Evolutionary conservation across 2,797 vertebrate genomes (phyloP), one percentile per base, ranked within the genome.

Genomic region (Enteromius argenteus): DNA sequence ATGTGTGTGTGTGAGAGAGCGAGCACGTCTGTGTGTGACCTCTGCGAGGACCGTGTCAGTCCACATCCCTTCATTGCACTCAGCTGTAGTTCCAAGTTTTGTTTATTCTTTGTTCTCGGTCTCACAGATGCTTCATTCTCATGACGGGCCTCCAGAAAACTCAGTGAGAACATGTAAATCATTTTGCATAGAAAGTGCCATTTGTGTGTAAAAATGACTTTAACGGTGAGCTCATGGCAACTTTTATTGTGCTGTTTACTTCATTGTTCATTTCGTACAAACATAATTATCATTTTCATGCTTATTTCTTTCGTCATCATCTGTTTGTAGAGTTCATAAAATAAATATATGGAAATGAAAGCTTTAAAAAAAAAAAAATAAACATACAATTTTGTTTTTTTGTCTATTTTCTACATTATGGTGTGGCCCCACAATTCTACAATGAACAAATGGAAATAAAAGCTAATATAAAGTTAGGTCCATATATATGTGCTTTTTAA

Each of bases 21-120:
- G 19, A 74, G 79, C 83, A 83, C 11, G 49, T 82, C 80, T 84
- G 80, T 79, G 69, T 46, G n/a, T 83, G 78, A 89, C 81, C 85
- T 88, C 87, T 86, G 81, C 23, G 35, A 67, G 53, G 37, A 37
- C 44, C 32, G n/a, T 83, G 44, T 75, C 68, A 85, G 42, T 80
- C 64, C 80, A 68, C 27, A 44, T 81, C 42, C 23, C 32, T 62
- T 66, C 68, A 62, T 42, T 72, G 53, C 32, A 35, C 75, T 85
- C 64, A 82, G 37, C 51, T 15, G 46, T 60, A 74, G 32, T 84
- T 84, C 32, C 69, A 68, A 35, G 60, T 19, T 15, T 67, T 62
- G 77, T 86, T 80, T 84, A 71, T 71, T 56, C 58, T 44, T 21
- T 58, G 13, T 35, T 51, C 42, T n/a, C 19, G 0, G 39, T 69